Conservation (phyloP, 2,888 invertebrate genomes). For the Cantharis rustica region DNA sequence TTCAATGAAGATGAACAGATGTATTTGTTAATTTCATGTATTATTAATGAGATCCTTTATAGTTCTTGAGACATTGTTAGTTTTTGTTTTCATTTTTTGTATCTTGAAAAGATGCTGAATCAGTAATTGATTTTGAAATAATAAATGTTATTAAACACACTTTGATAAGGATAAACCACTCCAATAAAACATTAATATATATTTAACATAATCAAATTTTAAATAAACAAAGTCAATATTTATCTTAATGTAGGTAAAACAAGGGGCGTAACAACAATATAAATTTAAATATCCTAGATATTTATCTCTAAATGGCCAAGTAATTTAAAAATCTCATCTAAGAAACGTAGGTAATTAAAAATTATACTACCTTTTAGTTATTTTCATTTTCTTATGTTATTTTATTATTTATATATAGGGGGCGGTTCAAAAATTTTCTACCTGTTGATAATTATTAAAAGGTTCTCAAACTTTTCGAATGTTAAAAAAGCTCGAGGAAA, state of each 20-base stretch:
- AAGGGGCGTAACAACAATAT: background rate
- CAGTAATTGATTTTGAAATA: slow-evolving; percentile 34
- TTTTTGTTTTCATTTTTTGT: slow-evolving; percentile 3
- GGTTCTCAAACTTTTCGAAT: background rate
- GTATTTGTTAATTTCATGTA: slow-evolving; percentile 32
- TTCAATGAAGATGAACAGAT: slow-evolving; percentile 14
- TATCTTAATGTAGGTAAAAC: background rate
- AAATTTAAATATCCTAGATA: background rate
- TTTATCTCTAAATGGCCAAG: background rate
- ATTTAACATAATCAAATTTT: slow-evolving; percentile 12
- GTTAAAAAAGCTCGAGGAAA: too few relatives aligned
- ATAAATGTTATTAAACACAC: slow-evolving; percentile 26
- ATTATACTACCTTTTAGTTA: background rate
- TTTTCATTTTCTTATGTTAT: background rate
- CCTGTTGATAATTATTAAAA: background rate
- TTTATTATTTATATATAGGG: background rate
- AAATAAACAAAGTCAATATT: slow-evolving; percentile 1
- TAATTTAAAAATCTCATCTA: background rate
- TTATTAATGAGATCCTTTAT: slow-evolving; percentile 25
- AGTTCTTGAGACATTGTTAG: slow-evolving; percentile 4
- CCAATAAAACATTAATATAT: slow-evolving; percentile 29
- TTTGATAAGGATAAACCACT: slow-evolving; percentile 26
- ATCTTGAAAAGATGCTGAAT: slow-evolving; percentile 32
- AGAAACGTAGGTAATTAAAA: background rate
- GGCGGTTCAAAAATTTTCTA: background rate